Evolutionary conservation across 2,113 vertebrate species (phyloP).

Genomic region (Phyllostomus discolor): DNA sequence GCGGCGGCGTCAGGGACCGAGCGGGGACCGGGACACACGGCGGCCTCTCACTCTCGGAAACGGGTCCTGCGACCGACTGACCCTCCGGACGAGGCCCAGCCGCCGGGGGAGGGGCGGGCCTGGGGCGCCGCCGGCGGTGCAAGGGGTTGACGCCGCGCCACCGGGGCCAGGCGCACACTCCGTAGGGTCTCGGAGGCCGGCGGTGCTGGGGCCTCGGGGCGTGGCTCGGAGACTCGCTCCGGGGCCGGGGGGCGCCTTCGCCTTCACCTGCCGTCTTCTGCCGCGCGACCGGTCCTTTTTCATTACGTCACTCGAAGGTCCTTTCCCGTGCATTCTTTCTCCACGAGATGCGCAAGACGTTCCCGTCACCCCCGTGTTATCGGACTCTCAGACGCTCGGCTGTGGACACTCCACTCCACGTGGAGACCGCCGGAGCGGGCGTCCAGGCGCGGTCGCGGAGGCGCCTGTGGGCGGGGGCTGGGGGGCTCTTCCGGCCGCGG

Average conservation of each 20-base stretch:
- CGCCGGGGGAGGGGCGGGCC: too few relatives aligned
- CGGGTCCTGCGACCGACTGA: not conserved
- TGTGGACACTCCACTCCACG: not conserved
- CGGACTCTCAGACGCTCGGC: not conserved
- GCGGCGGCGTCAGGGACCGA: not conserved
- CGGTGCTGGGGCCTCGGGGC: not conserved
- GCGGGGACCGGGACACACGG: not conserved
- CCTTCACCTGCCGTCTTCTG: not conserved
- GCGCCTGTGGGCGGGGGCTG: too few relatives aligned
- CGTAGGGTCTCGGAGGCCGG: not conserved
- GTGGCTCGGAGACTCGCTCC: not conserved
- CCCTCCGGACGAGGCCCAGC: not conserved
- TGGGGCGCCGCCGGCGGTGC: too few relatives aligned
- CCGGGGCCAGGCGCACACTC: too few relatives aligned
- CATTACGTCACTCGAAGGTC: not conserved
- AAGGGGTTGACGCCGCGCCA: too few relatives aligned
- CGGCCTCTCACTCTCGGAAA: not conserved
- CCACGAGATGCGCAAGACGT: not conserved
- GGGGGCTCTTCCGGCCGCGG: not conserved
- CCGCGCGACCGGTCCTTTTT: not conserved
- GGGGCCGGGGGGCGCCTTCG: not conserved
- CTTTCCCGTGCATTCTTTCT: not conserved
- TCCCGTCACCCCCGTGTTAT: not conserved
- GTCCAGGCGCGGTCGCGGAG: accelerated
- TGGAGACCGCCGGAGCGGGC: not conserved